These are phyloP conservation scores for Euglossa dilemma DNA, from an alignment of 1,140 invertebrate species.

Conservation along the genomic window DNA sequence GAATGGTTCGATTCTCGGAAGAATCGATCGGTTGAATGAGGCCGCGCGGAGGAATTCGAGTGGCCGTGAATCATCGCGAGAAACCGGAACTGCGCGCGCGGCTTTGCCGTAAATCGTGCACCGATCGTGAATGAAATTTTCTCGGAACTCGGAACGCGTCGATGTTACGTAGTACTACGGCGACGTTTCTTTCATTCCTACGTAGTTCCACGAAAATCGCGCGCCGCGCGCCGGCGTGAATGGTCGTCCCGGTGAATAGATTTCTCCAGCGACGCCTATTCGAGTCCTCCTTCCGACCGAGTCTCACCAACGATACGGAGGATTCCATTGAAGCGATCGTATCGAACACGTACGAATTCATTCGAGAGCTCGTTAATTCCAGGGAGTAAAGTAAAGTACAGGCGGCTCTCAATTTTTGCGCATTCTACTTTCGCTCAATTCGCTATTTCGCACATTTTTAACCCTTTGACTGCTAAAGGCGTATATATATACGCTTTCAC, in stretches of 20 bases:
- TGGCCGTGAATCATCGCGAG: constrained; percentile 60
- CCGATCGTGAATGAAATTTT: constrained; percentile 66
- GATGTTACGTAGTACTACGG: constrained; percentile 17
- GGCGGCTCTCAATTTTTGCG: too few relatives aligned
- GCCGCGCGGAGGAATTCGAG: constrained; percentile 31
- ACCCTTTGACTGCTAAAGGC: too few relatives aligned
- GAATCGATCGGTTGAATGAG: constrained; percentile 41
- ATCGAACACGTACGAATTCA: too few relatives aligned
- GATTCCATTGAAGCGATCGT: neutral
- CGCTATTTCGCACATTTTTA: too few relatives aligned
- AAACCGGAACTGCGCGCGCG: constrained; percentile 58
- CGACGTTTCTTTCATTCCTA: constrained; percentile 39
- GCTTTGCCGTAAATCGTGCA: constrained; percentile 39
- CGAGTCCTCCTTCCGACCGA: neutral
- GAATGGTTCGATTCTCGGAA: constrained; percentile 43
- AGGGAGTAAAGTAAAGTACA: too few relatives aligned
- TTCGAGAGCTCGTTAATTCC: too few relatives aligned
- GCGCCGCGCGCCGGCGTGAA: neutral
- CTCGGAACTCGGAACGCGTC: constrained; percentile 51
- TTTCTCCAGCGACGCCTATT: neutral
- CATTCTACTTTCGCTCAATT: too few relatives aligned
- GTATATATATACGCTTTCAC: too few relatives aligned
- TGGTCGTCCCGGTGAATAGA: neutral
- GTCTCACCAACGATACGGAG: neutral
- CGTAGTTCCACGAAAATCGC: constrained; percentile 47